Evolutionary conservation across 2,797 vertebrate species (phyloP), one percentile per base, ranked within the genome.

Genomic region (Enteromius treurensis): DNA sequence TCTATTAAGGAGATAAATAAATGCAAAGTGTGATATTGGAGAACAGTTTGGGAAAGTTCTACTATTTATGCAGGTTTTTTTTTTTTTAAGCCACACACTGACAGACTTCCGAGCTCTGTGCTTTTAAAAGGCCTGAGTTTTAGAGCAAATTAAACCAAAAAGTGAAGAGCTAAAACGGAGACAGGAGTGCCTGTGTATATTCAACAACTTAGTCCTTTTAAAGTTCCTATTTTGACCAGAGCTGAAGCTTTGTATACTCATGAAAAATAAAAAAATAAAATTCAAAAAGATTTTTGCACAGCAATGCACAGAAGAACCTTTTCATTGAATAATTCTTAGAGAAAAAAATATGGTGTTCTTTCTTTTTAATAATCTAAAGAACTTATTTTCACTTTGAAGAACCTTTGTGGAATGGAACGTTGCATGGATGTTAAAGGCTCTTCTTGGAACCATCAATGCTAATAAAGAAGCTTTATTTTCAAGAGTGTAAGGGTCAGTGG

Each of bases 1-100:
- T 85, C 77, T 86, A 89, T 88, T 87, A 90, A 90, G 86, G 85
- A 86, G 84, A 81, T 90, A 89, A 90, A 89, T 89, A 89, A 70
- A 81, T 77, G 83, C 77, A 88, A 83, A 85, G 85, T 86, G 85
- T 75, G 58, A 82, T 87, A 85, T 87, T 83, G 84, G 87, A 84
- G 82, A 88, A 32, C 9, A 73, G 29, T 87, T 81, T 82, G 83
- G 80, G 67, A 79, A 58, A 55, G 42, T 32, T 8, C 42, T 29
- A 37, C 23, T 75, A 40, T 60, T 45, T 45, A 67, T 53, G 49
- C 71, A 42, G 45, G 60, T 84, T 79, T 26, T 26, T 26, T 26
- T 26, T 9, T 89, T 90, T 86, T 86, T 83, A 82, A 86, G 81
- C 84, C 79, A 79, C 73, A 65, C 80, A 69, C 77, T 60, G 80